Base-by-base conservation (phyloP, 2,113 vertebrate genomes). In the Apteryx owenii region DNA sequence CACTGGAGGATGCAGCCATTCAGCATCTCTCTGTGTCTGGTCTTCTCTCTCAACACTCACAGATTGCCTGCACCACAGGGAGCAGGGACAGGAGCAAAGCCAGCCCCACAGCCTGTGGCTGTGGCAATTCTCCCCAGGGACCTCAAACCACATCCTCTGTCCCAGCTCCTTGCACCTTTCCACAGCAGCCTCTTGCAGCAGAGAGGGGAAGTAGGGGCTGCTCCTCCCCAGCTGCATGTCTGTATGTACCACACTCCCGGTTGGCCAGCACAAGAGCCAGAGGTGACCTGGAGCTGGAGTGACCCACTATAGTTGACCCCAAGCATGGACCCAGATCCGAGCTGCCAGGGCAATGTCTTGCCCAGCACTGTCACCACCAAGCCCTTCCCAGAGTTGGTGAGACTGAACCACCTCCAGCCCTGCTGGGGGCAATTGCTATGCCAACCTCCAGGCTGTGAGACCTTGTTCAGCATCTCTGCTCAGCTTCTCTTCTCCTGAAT, bases 281-380 rank as follows among this genome's bases (percentile, higher is more conserved):
- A 60, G 62, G 48, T 44, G 5, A 33, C 2, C 15, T 3, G 3
- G 14, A 5, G 50, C 46, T 3, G 14, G 48, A 33, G 66, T 21
- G 73, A 91, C 81, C 75, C 84, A 75, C 26, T 0, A 0, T 58
- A 53, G 36, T 48, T 33, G 88, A 73, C 54, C 72, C 29, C 44
- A 29, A 54, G 25, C 29, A 65, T 2, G 0, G 62, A 25, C 26
- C 65, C 3, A 0, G 48, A 26, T n/a, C 62, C 66, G 17, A 51
- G 61, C 71, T 89, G 53, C 38, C 1, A 3, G 26, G 31, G 42
- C 9, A 81, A 60, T 17, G 3, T 38, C 44, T 61, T 66, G 81
- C 54, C 69, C 9, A 48, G 10, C 19, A 11, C 51, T 0, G 9
- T 36, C 42, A 79, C 18, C 66, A 6, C 46, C 2, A 8, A 81